These are phyloP conservation scores for Myotis vivesi DNA, from an alignment of 2,797 vertebrate genomes.

Conservation along the genomic window DNA sequence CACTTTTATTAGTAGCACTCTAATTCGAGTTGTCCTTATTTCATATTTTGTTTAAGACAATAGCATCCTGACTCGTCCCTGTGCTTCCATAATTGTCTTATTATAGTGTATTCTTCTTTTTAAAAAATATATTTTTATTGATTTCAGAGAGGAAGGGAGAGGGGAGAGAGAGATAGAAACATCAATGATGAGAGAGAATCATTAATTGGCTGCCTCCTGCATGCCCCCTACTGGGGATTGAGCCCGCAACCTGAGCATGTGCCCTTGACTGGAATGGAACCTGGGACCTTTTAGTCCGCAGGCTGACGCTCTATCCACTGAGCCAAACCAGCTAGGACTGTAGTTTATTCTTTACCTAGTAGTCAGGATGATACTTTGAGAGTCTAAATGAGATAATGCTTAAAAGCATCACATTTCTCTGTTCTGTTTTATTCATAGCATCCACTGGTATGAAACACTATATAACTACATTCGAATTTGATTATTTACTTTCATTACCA, in stretches of 20 bases:
- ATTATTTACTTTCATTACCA: not conserved
- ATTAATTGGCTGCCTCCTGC: too few species aligned
- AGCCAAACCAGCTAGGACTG: too few species aligned
- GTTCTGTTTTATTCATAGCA: not conserved
- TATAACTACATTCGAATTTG: not conserved
- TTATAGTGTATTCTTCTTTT: too few species aligned
- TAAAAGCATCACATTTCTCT: not conserved
- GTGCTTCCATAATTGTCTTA: not conserved
- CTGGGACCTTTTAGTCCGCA: too few species aligned
- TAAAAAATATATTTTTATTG: too few species aligned
- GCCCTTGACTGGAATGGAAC: too few species aligned
- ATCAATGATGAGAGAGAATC: too few species aligned
- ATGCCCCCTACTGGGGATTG: too few species aligned
- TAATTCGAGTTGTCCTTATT: not conserved
- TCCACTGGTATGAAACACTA: not conserved
- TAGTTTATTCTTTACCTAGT: not conserved
- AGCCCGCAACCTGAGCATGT: too few species aligned
- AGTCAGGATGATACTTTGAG: not conserved
- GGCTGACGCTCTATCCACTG: too few species aligned
- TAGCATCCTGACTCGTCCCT: not conserved
- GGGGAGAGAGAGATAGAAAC: too few species aligned
- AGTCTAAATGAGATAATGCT: not conserved
- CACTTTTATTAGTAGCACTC: not conserved
- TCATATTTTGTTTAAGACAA: not conserved
- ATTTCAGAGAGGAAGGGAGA: too few species aligned